Conservation (phyloP, 2,888 invertebrate species). For the Orchesellides sinensis region DNA sequence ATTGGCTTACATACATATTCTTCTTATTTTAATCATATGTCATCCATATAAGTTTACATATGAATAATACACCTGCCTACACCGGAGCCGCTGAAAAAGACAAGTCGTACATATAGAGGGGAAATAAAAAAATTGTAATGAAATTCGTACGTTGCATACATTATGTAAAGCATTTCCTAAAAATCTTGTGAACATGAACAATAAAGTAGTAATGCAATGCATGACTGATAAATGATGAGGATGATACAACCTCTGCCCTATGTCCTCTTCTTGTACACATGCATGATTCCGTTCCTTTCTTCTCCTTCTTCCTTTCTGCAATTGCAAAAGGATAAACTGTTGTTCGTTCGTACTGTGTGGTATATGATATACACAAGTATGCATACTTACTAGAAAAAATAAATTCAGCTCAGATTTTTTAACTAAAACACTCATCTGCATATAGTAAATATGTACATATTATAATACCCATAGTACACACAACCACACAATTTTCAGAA, state of each 20-base stretch:
- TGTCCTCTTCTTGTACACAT: no score
- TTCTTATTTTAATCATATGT: neutral
- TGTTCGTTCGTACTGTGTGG: neutral
- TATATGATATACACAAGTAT: neutral
- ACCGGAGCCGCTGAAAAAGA: no score
- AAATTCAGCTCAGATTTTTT: conserved; percentile 22
- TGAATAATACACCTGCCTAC: neutral
- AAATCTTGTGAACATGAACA: conserved; percentile 15
- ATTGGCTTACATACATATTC: neutral
- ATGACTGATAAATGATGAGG: no score
- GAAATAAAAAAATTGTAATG: conserved; percentile 11
- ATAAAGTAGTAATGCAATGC: neutral
- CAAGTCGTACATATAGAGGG: no score
- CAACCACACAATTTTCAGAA: neutral
- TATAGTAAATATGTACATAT: neutral
- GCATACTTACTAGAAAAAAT: neutral
- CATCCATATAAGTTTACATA: neutral
- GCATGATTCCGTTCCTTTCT: conserved; percentile 20
- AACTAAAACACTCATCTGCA: conserved; percentile 1
- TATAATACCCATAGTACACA: neutral
- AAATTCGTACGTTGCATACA: neutral
- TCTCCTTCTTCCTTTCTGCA: conserved; percentile 9
- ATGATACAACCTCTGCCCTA: no score
- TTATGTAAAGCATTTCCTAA: neutral
- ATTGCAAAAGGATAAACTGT: neutral